These are phyloP conservation scores for Carcina quercana DNA, from an alignment of 2,888 invertebrate species.

Conservation along the genomic window DNA sequence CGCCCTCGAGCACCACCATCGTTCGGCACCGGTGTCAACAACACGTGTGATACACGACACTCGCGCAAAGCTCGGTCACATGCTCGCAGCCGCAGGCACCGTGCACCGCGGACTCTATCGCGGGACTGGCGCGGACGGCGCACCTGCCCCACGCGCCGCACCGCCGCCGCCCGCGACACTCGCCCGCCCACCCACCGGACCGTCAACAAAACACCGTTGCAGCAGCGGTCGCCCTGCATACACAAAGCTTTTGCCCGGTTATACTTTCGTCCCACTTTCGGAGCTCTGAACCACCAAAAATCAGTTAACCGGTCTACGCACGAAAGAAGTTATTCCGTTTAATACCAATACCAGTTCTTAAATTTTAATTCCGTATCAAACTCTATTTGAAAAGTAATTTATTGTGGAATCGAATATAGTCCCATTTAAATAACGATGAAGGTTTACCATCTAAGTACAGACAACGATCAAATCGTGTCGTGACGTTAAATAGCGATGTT, in stretches of 20 bases:
- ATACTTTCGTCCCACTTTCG: slow-evolving; percentile 55
- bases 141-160: slow-evolving; percentile 44
- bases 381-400: too few relatives aligned
- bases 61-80: slow-evolving; percentile 39
- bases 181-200: slow-evolving; percentile 50
- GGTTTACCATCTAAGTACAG: too few relatives aligned
- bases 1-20: slow-evolving; percentile 71
- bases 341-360: neutral
- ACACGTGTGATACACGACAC: slow-evolving; percentile 38
- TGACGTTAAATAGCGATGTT: too few relatives aligned
- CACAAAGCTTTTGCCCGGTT: slow-evolving; percentile 41
- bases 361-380: neutral
- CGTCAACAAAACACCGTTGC: slow-evolving; percentile 65
- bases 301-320: slow-evolving; percentile 14
- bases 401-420: too few relatives aligned
- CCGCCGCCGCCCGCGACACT: slow-evolving; percentile 29
- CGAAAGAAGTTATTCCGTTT: slow-evolving; percentile 5
- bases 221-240: slow-evolving; percentile 62
- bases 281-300: slow-evolving; percentile 28
- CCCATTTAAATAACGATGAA: too few relatives aligned
- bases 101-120: slow-evolving; percentile 55
- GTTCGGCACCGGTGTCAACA: slow-evolving; percentile 31
- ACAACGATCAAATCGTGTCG: too few relatives aligned
- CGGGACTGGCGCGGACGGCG: slow-evolving; percentile 60
- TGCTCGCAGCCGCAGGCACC: slow-evolving; percentile 48